Percentiles rank a stretch among this genome's conserved stretches.
These are phyloP conservation scores for Penaeus monodon DNA, from an alignment of 2,888 invertebrate genomes.

Conservation along the genomic window DNA sequence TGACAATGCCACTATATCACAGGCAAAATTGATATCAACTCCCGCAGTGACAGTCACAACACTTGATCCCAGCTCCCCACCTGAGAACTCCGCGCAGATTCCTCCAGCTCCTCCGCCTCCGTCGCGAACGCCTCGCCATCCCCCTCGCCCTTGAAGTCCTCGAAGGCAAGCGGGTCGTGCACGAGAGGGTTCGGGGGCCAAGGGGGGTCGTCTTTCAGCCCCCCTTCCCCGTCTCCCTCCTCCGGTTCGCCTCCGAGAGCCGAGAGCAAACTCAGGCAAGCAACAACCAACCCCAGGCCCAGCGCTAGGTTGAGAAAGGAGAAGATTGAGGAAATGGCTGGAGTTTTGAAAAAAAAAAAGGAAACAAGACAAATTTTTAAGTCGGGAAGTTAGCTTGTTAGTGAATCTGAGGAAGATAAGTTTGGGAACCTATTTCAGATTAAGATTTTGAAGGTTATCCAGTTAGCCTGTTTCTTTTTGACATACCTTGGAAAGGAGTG, in stretches of 20 bases:
- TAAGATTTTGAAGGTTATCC: neutral
- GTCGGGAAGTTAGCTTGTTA: no score
- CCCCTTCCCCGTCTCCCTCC: neutral
- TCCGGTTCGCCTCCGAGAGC: neutral
- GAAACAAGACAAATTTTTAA: no score
- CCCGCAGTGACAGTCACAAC: no score
- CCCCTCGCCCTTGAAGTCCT: neutral
- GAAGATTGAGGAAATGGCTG: neutral
- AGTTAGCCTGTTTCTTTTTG: neutral
- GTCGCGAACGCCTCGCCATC: neutral
- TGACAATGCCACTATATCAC: no score
- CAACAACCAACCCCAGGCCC: neutral
- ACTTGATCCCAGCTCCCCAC: neutral
- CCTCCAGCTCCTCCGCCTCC: neutral
- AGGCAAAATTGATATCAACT: no score
- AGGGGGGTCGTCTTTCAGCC: neutral
- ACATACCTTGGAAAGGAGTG: no score
- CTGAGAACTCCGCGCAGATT: neutral
- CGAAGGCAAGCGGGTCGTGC: neutral
- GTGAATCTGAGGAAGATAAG: no score
- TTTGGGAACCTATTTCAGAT: neutral
- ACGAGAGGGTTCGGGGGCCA: neutral
- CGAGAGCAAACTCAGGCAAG: neutral
- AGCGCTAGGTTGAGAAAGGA: neutral
- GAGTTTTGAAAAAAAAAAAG: no score